Evolutionary conservation across 2,113 vertebrate species (phyloP).

Genomic region (Catagonus wagneri): DNA sequence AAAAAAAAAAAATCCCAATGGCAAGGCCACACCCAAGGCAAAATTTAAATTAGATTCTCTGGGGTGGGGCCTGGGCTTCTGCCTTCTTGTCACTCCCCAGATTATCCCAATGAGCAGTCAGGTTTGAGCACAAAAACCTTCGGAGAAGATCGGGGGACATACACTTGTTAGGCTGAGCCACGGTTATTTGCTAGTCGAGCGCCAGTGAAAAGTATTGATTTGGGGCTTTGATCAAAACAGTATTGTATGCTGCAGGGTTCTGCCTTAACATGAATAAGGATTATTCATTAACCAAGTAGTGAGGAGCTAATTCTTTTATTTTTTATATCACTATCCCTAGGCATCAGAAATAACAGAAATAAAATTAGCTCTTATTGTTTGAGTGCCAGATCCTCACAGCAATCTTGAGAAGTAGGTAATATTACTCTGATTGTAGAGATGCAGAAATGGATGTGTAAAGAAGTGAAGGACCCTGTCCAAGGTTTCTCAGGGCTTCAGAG

Average conservation of each 20-base stretch:
- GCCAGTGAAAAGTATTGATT: not conserved
- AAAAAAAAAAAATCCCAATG: not conserved
- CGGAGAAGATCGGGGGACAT: not conserved
- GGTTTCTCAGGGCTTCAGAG: not conserved
- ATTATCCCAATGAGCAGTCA: not conserved
- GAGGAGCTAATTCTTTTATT: not conserved
- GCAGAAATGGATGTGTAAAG: not conserved
- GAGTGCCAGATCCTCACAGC: not conserved
- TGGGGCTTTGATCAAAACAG: not conserved
- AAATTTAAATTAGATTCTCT: not conserved
- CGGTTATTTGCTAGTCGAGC: not conserved
- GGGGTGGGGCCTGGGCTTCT: not conserved
- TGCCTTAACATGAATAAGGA: not conserved
- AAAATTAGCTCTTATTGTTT: not conserved
- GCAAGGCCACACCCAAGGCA: not conserved
- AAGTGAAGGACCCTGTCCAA: not conserved
- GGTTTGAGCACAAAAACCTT: not conserved
- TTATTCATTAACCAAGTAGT: not conserved
- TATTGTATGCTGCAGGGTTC: not conserved
- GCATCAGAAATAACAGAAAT: conserved; percentile 12
- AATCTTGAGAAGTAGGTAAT: not conserved
- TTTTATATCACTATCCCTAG: not conserved
- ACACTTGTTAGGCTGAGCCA: not conserved
- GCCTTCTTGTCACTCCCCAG: not conserved
- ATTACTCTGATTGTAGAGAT: not conserved